Conservation (phyloP, 2,888 invertebrate genomes). For the Nysson spinosus region DNA sequence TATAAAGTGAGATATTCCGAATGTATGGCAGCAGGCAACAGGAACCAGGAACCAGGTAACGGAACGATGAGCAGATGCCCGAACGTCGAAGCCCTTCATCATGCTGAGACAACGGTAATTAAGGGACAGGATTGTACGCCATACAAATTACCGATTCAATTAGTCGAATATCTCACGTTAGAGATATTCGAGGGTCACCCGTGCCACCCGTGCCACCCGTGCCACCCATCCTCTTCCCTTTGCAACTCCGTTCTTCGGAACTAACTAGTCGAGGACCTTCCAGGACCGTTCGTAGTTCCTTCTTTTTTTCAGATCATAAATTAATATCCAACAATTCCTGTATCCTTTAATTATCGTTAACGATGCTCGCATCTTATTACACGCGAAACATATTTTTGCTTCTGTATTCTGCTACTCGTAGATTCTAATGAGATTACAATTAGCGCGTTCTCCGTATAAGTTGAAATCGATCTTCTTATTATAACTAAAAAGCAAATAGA, state of each 20-base stretch:
- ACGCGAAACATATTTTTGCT: too few species aligned
- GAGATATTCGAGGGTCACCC: neutral
- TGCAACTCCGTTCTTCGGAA: too few species aligned
- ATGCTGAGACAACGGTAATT: slow-evolving; percentile 31
- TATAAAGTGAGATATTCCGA: slow-evolving; percentile 14
- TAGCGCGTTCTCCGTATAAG: too few species aligned
- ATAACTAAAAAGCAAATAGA: neutral
- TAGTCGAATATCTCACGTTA: slow-evolving; percentile 29
- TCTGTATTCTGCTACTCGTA: too few species aligned
- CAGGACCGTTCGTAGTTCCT: too few species aligned
- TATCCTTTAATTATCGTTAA: too few species aligned
- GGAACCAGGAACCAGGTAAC: slow-evolving; percentile 5
- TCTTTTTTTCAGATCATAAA: too few species aligned
- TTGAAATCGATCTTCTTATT: too few species aligned
- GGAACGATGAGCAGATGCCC: slow-evolving; percentile 10
- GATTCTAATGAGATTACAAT: too few species aligned
- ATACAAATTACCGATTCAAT: slow-evolving; percentile 44
- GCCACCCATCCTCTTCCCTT: neutral
- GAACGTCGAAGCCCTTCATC: slow-evolving; percentile 22
- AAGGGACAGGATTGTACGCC: slow-evolving; percentile 23
- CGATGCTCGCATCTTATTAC: too few species aligned
- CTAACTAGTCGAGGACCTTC: too few species aligned
- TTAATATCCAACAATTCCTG: too few species aligned
- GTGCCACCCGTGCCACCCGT: slow-evolving; percentile 9
- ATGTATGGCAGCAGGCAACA: slow-evolving; percentile 9